Conservation (phyloP, 2,797 vertebrate genomes). For the Galaxias olidus region DNA sequence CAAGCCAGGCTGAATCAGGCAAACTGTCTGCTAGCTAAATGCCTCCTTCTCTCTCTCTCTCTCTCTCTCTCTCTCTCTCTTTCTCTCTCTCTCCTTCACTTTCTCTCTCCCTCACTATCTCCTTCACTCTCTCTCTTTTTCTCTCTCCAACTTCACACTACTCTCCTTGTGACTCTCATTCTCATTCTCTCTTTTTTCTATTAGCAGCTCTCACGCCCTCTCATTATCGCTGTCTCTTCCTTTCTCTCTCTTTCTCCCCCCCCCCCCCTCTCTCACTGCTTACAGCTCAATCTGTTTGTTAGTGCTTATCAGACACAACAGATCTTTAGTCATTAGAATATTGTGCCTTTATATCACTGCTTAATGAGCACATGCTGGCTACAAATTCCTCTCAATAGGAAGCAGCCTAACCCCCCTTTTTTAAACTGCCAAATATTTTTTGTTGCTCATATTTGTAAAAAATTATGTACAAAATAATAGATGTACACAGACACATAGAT, state of each 20-base stretch:
- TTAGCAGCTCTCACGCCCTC: slow-evolving; percentile 11
- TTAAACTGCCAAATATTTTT: not conserved
- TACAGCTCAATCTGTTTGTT: slow-evolving; percentile 71
- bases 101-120: slow-evolving; percentile 23
- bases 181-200: slow-evolving; percentile 44
- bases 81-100: slow-evolving; percentile 16
- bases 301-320: slow-evolving; percentile 75
- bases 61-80: slow-evolving; percentile 17
- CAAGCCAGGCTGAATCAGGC: slow-evolving; percentile 76
- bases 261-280: slow-evolving; percentile 60
- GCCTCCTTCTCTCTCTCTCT: slow-evolving; percentile 46
- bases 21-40: slow-evolving; percentile 75
- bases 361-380: slow-evolving; percentile 70
- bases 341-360: slow-evolving; percentile 70
- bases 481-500: no score
- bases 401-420: not conserved
- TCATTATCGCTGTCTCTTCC: slow-evolving; percentile 63
- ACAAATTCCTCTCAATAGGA: slow-evolving; percentile 51
- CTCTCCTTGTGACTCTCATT: slow-evolving; percentile 1
- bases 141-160: slow-evolving; percentile 21
- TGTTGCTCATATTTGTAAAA: no score
- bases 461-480: no score
- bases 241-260: slow-evolving; percentile 42
- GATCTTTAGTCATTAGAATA: slow-evolving; percentile 75
- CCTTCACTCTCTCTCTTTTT: slow-evolving; percentile 24